Percentiles rank a stretch among this genome's conserved stretches.
Evolutionary conservation across 35 echinoderm and acorn worm genomes (phyloP).

Genomic region (Holothuria glaberrima): DNA sequence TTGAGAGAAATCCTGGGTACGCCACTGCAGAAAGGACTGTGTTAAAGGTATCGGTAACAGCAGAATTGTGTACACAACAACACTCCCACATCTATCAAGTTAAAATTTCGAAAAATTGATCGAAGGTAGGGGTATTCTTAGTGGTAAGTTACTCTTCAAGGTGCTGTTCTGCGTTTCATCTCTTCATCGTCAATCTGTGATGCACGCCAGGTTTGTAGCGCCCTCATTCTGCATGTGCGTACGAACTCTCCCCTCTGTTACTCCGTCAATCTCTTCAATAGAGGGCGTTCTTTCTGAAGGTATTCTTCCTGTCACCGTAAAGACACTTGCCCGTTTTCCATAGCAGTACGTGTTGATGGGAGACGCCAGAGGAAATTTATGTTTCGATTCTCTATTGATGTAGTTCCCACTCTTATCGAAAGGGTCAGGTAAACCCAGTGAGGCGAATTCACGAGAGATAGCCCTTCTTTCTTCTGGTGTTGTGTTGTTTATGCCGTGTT

Average conservation of each 20-base stretch:
- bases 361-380: neutral
- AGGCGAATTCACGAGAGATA: conserved; percentile 52
- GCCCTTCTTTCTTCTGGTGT: conserved; percentile 40
- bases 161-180: too few species aligned
- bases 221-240: neutral
- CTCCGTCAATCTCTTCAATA: neutral
- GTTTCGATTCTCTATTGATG: neutral
- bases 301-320: neutral
- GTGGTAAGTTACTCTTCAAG: too few species aligned
- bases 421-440: conserved; percentile 58
- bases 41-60: too few species aligned
- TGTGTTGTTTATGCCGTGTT: conserved; percentile 83
- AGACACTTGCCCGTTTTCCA: conserved; percentile 4
- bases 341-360: neutral
- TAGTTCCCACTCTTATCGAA: conserved; percentile 50
- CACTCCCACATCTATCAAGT: too few species aligned
- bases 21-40: too few species aligned
- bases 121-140: too few species aligned
- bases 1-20: too few species aligned
- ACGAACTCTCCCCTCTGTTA: too few species aligned
- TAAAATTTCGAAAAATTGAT: too few species aligned
- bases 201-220: neutral
- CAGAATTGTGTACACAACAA: too few species aligned
- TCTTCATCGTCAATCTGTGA: neutral
- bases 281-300: neutral